These are phyloP conservation scores for Mus caroli DNA, from an alignment of 2,797 vertebrate species.

Conservation along the genomic window DNA sequence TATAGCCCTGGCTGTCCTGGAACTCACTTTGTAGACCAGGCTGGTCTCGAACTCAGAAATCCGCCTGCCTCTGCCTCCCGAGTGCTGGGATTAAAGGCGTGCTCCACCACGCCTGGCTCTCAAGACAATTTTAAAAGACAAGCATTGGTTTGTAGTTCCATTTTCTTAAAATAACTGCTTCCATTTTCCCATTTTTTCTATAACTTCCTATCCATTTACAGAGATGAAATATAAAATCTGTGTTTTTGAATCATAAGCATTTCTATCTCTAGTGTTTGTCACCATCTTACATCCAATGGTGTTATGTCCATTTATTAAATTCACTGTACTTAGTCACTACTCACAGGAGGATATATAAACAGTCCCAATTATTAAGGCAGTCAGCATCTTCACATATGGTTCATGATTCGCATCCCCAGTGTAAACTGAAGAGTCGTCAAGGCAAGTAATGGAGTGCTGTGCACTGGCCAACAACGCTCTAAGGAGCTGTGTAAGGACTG, in stretches of 20 bases:
- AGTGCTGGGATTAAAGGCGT: no score
- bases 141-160: neutral
- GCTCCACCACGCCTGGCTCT: no score
- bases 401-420: neutral
- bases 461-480: neutral
- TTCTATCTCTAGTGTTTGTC: slow-evolving; percentile 21
- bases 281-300: slow-evolving; percentile 44
- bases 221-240: neutral
- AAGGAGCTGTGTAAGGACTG: neutral
- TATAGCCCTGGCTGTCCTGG: no score
- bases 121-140: slow-evolving; percentile 56
- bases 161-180: slow-evolving; percentile 40
- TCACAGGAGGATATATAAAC: neutral
- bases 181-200: neutral
- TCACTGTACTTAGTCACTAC: slow-evolving; percentile 27
- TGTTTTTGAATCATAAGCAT: neutral
- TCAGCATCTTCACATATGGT: neutral
- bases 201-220: slow-evolving; percentile 6
- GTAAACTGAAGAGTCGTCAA: neutral
- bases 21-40: no score
- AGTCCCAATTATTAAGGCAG: slow-evolving; percentile 23
- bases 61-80: no score
- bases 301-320: slow-evolving; percentile 19
- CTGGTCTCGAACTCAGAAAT: no score
- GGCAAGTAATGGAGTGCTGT: neutral